A percentile compares a stretch with the other conserved stretches of the same genome.
Evolutionary conservation across 2,797 vertebrate species (phyloP).

Genomic region (Muscicapa striata): DNA sequence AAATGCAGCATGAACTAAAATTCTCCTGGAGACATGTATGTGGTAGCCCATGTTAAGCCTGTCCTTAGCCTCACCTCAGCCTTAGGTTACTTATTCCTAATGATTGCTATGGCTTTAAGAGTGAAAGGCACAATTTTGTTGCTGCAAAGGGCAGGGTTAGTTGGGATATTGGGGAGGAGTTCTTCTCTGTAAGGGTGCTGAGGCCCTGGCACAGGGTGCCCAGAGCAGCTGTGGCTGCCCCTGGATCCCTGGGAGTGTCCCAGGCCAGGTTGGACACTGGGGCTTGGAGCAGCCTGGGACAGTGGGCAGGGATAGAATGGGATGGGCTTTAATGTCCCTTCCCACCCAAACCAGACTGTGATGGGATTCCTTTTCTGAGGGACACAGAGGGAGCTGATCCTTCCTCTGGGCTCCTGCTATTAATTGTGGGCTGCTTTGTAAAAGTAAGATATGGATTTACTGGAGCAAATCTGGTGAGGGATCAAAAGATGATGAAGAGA

Average conservation of each 20-base stretch:
- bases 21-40: background rate
- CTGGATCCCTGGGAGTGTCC: background rate
- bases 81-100: background rate
- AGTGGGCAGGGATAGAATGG: rapidly evolving
- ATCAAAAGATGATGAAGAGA: background rate
- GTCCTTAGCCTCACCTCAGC: background rate
- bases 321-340: background rate
- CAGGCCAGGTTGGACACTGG: rapidly evolving
- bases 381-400: background rate
- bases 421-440: background rate
- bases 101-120: background rate
- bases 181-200: rapidly evolving
- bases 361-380: background rate
- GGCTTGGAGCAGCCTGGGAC: rapidly evolving
- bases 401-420: background rate
- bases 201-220: background rate
- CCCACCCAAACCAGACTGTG: background rate
- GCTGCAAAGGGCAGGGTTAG: rapidly evolving
- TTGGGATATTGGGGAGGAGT: background rate
- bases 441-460: rapidly evolving
- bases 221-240: background rate
- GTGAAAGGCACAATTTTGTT: background rate
- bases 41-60: background rate
- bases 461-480: background rate
- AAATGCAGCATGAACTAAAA: background rate